These are phyloP conservation scores for Poicephalus meyeri DNA, from an alignment of 2,113 vertebrate species.

Conservation along the genomic window DNA sequence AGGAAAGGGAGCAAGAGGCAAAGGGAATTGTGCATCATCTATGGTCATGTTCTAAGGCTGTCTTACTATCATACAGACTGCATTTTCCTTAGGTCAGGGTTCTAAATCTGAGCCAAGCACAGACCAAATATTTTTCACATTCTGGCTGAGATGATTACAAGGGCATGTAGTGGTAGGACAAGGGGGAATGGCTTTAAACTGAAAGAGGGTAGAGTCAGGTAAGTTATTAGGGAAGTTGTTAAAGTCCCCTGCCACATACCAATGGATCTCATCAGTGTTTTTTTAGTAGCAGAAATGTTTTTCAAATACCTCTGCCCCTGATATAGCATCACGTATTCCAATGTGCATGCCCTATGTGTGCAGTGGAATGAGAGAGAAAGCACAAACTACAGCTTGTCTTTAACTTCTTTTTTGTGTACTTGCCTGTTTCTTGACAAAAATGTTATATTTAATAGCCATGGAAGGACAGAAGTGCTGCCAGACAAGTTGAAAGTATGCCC, in stretches of 20 bases:
- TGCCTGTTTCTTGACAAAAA: not conserved
- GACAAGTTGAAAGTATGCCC: not conserved
- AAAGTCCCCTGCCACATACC: not conserved
- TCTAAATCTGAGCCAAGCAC: not conserved
- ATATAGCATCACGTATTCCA: not conserved
- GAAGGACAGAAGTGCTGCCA: not conserved
- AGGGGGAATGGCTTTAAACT: not conserved
- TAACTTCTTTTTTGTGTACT: not conserved
- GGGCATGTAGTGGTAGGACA: not conserved
- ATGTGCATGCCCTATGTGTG: not conserved
- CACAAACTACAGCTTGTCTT: not conserved
- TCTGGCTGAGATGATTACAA: not conserved
- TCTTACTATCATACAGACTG: not conserved
- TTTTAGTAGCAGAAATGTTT: not conserved
- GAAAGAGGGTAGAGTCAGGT: not conserved
- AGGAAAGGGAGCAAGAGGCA: not conserved
- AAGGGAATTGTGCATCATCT: not conserved
- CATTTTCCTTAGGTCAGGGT: not conserved
- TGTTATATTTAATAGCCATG: not conserved
- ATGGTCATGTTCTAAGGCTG: not conserved
- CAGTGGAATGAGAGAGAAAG: not conserved
- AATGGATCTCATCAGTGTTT: not conserved
- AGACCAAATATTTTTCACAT: not conserved
- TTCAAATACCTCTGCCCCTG: not conserved
- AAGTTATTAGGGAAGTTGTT: not conserved